Evolutionary conservation across 2,797 vertebrate genomes (phyloP).

Genomic region (Nyctibius grandis): DNA sequence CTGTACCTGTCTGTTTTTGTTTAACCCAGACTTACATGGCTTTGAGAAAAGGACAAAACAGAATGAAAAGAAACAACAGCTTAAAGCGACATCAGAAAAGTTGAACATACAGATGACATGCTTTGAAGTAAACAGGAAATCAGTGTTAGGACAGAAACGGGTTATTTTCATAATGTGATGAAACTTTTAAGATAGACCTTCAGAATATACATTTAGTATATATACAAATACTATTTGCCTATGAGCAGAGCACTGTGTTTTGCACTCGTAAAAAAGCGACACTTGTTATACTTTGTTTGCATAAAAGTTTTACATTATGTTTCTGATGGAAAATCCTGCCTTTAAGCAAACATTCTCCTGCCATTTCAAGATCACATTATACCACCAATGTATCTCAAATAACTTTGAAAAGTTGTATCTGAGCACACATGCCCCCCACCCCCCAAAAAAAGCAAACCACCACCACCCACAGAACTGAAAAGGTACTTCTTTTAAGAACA

Average conservation of each 20-base stretch:
- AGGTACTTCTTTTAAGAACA: neutral
- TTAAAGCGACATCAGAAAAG: conserved; percentile 23
- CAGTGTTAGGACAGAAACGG: neutral
- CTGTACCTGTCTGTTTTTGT: conserved; percentile 89
- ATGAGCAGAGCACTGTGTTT: neutral
- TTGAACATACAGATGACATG: neutral
- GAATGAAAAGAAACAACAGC: conserved; percentile 59
- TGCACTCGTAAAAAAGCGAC: neutral
- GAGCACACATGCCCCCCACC: rapidly evolving
- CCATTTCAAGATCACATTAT: neutral
- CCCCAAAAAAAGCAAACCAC: neutral
- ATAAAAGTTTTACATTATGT: neutral
- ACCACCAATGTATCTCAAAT: neutral
- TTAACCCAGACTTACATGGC: conserved; percentile 84
- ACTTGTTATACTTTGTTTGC: neutral
- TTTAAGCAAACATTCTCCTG: neutral
- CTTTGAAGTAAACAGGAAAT: neutral
- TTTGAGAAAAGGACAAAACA: conserved; percentile 71
- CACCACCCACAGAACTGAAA: neutral
- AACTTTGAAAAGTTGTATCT: neutral
- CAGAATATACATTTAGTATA: neutral
- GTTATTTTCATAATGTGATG: neutral
- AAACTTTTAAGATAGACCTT: neutral
- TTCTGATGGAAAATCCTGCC: neutral
- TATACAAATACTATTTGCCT: neutral